phyloP scores from a whole-genome alignment of 2,113 vertebrate species.

The Mirza zaza region DNA sequence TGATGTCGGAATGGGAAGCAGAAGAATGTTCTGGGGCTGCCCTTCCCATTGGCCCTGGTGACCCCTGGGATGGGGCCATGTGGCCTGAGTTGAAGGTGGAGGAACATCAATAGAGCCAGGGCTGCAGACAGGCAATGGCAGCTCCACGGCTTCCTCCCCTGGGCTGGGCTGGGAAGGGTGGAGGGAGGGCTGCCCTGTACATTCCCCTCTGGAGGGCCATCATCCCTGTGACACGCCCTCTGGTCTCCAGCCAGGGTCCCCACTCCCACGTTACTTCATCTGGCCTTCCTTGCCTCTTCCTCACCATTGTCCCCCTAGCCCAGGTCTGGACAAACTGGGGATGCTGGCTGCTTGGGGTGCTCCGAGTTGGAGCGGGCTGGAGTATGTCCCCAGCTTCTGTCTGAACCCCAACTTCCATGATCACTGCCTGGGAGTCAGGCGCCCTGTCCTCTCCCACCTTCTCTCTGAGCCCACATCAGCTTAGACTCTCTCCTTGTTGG shows the following conservation, averaged over 20 bases:
- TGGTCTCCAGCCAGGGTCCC: fast-evolving
- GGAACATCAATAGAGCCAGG: not conserved
- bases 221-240: not conserved
- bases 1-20: not conserved
- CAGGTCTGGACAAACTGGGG: not conserved
- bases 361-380: not conserved
- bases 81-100: not conserved
- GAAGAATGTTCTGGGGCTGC: not conserved
- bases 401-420: conserved; percentile 17
- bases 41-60: not conserved
- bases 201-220: not conserved
- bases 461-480: conserved; percentile 48
- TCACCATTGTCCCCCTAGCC: not conserved
- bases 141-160: fast-evolving
- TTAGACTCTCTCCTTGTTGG: conserved; percentile 14
- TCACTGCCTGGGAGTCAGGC: not conserved
- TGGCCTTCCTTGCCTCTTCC: not conserved
- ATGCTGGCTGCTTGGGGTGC: not conserved
- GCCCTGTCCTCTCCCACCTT: not conserved
- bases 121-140: not conserved
- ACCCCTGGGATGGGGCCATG: not conserved
- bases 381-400: not conserved
- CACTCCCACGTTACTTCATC: not conserved
- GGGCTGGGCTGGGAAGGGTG: not conserved
- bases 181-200: no score